Evolutionary conservation across 2,797 vertebrate genomes (phyloP).

Genomic region (Clarias fuscus): DNA sequence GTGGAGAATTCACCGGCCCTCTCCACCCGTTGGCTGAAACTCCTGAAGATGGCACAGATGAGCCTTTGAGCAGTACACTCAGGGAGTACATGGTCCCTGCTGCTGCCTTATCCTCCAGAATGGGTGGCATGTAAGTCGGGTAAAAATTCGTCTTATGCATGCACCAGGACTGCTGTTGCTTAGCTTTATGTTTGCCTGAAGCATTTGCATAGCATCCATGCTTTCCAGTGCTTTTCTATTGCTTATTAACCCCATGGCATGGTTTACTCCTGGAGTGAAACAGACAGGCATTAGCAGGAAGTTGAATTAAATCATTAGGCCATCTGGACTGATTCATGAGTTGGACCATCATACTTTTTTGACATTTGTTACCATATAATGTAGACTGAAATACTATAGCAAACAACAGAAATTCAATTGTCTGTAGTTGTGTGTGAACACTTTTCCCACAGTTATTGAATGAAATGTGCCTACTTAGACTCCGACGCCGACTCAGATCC

Average conservation of each 20-base stretch:
- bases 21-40: constrained; percentile 78
- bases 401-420: neutral
- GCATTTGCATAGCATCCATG: constrained; percentile 31
- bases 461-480: neutral
- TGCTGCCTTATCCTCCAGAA: constrained; percentile 90
- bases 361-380: neutral
- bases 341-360: neutral
- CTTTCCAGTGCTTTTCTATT: constrained; percentile 24
- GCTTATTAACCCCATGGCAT: neutral
- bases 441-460: neutral
- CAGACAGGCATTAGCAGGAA: neutral
- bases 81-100: constrained; percentile 82
- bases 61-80: constrained; percentile 78
- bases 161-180: neutral
- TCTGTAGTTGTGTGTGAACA: neutral
- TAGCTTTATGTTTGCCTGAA: constrained; percentile 37
- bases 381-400: neutral
- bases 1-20: constrained; percentile 75
- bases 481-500: neutral
- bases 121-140: constrained; percentile 96
- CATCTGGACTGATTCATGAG: neutral
- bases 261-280: constrained; percentile 1
- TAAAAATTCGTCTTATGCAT: constrained; percentile 50
- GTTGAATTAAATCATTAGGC: neutral
- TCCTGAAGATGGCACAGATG: constrained; percentile 77